A percentile compares a stretch with the other conserved stretches of the same genome.
These are phyloP conservation scores for Oenanthe melanoleuca DNA, from an alignment of 2,113 vertebrate genomes.

Conservation along the genomic window DNA sequence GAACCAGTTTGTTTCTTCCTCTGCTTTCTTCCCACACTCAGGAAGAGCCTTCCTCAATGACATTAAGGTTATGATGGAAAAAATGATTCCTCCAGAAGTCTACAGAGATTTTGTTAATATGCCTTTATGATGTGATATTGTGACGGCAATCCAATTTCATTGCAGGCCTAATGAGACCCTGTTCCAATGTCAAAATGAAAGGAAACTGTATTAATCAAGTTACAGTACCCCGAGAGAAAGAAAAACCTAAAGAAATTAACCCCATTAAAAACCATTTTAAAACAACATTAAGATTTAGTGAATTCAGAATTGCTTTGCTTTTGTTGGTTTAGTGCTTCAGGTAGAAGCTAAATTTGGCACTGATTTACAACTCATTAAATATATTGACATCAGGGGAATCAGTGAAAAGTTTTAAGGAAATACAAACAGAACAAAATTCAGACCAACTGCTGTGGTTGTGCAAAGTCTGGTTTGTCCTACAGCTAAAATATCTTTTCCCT, in stretches of 20 bases:
- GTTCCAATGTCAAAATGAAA: constrained; percentile 73
- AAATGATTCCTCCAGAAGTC: constrained; percentile 43
- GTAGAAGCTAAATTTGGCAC: constrained; percentile 55
- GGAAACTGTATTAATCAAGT: constrained; percentile 69
- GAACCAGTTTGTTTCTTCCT: background rate
- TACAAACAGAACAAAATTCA: constrained; percentile 9
- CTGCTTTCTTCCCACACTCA: background rate
- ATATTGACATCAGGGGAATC: constrained; percentile 45
- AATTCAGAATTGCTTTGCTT: constrained; percentile 52
- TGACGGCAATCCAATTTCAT: constrained; percentile 74
- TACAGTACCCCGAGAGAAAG: constrained; percentile 56
- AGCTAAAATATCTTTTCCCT: background rate
- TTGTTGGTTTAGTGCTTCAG: constrained; percentile 56
- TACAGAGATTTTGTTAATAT: constrained; percentile 67
- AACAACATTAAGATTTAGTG: constrained; percentile 67
- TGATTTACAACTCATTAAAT: constrained; percentile 58
- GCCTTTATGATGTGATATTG: constrained; percentile 72
- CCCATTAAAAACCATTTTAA: constrained; percentile 63
- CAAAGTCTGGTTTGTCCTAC: background rate
- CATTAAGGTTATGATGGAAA: constrained; percentile 65
- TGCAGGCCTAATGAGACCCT: constrained; percentile 69
- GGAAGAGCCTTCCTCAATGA: constrained; percentile 48
- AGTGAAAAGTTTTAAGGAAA: constrained; percentile 2
- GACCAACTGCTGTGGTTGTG: background rate
- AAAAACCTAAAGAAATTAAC: constrained; percentile 62